phyloP scores from a whole-genome alignment of 1,140 invertebrate genomes.

The Pseudomyrmex pallidus region DNA sequence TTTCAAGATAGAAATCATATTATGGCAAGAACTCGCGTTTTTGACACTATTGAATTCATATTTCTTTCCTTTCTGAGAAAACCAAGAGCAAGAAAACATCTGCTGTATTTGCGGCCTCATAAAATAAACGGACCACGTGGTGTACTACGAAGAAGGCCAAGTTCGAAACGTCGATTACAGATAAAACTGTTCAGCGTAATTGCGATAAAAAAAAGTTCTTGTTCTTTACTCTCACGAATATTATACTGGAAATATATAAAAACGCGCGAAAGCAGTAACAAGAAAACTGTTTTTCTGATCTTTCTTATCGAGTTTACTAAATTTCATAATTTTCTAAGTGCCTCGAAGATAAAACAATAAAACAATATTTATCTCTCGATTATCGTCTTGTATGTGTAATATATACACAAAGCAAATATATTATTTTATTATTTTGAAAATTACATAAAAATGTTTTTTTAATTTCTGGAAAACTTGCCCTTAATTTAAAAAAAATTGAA shows the following conservation, averaged over 20 bases:
- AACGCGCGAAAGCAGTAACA: no score
- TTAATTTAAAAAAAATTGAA: no score
- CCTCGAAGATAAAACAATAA: no score
- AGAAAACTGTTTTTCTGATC: not conserved
- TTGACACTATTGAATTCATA: conserved; percentile 61
- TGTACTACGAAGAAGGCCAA: conserved; percentile 71
- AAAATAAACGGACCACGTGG: conserved; percentile 74
- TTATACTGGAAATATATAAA: no score
- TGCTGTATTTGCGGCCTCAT: conserved; percentile 69
- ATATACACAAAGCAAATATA: not conserved
- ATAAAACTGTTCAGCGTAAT: conserved; percentile 43
- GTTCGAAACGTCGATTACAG: conserved; percentile 68
- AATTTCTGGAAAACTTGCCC: no score
- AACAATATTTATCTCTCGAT: no score
- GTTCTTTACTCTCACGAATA: not conserved
- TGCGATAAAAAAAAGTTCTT: not conserved
- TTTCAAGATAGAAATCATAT: conserved; percentile 11
- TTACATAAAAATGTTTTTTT: conserved; percentile 13
- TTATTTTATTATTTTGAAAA: conserved; percentile 25
- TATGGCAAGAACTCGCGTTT: not conserved
- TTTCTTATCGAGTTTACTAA: not conserved
- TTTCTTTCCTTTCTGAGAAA: conserved; percentile 72
- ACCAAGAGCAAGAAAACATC: conserved; percentile 47
- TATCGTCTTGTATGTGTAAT: not conserved
- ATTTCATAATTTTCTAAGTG: no score